Evolutionary conservation across 2,113 vertebrate species (phyloP), one percentile per base, ranked within the genome.

Genomic region (Nothobranchius kuhntae): DNA sequence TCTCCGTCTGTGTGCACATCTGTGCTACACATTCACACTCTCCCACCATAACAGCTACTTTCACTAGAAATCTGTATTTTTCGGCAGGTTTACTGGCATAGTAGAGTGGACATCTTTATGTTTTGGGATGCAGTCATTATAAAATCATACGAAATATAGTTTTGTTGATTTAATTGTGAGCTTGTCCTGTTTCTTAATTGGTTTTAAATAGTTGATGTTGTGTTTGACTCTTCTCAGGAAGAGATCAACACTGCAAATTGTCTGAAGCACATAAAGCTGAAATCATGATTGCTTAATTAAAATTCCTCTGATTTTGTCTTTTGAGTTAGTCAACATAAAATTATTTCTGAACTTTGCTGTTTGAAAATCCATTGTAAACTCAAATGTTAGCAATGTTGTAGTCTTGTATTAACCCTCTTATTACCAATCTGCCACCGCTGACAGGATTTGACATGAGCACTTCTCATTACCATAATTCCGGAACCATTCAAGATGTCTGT

Each of bases 1-100:
- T 46, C 21, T 60, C 57, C 45, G 38, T 58, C 57, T 60, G 38
- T 58, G 55, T 42, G 38, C 55, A 58, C 55, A 58, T 58, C 55
- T 42, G 38, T 42, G 55, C 55, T 58, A 58, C 35, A 40, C 15
- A 58, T 13, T 44, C 38, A 13, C 36, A 11, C 55, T 58, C 38
- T 58, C n/a, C 11, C 21, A 35, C 36, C 55, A 58, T 6, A 58
- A 21, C 36, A 44, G 14, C 4, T 10, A 42, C 38, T 38, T 36
- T 17, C 36, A 57, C 9, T 7, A 17, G n/a, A 40, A 57, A 40
- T 10, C 54, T 40, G n/a, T 17, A 51, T 7, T 7, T 51, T 51
- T 9, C 48, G 6, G 15, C 7, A 8, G 9, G 15, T 58, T 21
- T 58, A 40, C 21, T 21, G 13, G 1, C 13, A 8, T 13, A 13